These are phyloP conservation scores for Cynaeus angustus DNA, from an alignment of 2,888 invertebrate species.

Conservation along the genomic window DNA sequence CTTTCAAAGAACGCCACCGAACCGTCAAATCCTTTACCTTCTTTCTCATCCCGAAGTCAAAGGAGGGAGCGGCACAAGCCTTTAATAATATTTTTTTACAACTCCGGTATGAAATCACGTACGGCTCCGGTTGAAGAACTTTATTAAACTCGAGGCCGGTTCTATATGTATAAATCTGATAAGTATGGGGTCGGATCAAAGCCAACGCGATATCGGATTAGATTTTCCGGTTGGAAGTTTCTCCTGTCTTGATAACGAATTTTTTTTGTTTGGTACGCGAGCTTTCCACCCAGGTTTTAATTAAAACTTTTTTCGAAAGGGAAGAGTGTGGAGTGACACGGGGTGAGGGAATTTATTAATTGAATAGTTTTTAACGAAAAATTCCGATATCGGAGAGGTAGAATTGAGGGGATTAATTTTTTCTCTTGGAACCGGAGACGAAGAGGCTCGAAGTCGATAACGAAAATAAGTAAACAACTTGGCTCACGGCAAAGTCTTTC, in stretches of 20 bases:
- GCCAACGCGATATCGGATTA: slow-evolving; percentile 30
- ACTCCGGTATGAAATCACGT: slow-evolving; percentile 37
- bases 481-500: not conserved
- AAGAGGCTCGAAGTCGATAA: not conserved
- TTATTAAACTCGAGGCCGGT: slow-evolving; percentile 33
- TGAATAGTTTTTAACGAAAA: slow-evolving; percentile 36
- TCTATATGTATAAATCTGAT: slow-evolving; percentile 44
- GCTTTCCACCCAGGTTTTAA: slow-evolving; percentile 24
- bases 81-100: slow-evolving; percentile 42
- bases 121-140: slow-evolving; percentile 25
- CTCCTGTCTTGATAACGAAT: slow-evolving; percentile 32
- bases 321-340: slow-evolving; percentile 17
- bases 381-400: slow-evolving; percentile 17
- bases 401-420: not conserved
- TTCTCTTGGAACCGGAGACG: not conserved
- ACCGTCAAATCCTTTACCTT: slow-evolving; percentile 42
- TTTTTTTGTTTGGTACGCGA: slow-evolving; percentile 21
- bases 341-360: slow-evolving; percentile 36
- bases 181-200: slow-evolving; percentile 43
- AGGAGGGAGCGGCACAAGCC: slow-evolving; percentile 1
- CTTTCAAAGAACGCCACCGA: slow-evolving; percentile 42
- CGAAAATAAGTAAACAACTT: slow-evolving; percentile 3
- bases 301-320: slow-evolving; percentile 35
- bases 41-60: slow-evolving; percentile 14
- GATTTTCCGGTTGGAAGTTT: slow-evolving; percentile 40